These are phyloP conservation scores for Eidolon dupreanum DNA, from an alignment of 2,797 vertebrate genomes.

Conservation along the genomic window DNA sequence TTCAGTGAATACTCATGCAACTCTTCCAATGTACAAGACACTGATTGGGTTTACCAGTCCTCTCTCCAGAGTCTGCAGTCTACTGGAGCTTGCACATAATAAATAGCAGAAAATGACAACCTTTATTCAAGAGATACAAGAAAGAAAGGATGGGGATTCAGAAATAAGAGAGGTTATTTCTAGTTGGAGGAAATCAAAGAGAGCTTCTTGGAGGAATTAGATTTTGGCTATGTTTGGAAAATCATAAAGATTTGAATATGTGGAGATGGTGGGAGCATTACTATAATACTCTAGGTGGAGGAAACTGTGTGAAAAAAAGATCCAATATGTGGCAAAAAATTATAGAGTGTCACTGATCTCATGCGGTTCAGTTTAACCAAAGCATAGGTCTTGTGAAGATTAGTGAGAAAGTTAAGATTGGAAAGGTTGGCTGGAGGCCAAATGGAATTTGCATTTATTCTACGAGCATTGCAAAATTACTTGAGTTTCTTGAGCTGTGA, in stretches of 20 bases:
- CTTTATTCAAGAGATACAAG: not conserved
- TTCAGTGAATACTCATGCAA: not conserved
- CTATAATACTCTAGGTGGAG: not conserved
- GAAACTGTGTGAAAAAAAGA: not conserved
- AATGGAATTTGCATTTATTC: constrained; percentile 26
- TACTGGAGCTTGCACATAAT: not conserved
- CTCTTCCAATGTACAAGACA: not conserved
- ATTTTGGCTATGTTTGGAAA: constrained; percentile 25
- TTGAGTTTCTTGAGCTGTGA: not conserved
- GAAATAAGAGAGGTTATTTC: not conserved
- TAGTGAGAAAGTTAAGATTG: not conserved
- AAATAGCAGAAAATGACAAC: not conserved
- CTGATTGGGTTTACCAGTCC: not conserved
- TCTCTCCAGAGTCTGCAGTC: not conserved
- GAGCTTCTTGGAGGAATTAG: not conserved
- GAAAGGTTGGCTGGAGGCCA: not conserved
- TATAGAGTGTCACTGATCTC: not conserved
- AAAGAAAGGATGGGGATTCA: not conserved
- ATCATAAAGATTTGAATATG: not conserved
- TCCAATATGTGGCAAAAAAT: not conserved
- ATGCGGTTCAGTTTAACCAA: not conserved
- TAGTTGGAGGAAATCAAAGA: constrained; percentile 32
- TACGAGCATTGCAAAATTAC: not conserved
- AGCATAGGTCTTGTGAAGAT: not conserved
- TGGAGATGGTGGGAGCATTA: not conserved